A percentile compares a stretch with the other conserved stretches of the same genome.
phyloP scores from a whole-genome alignment of 2,113 vertebrate genomes.

The Pandion haliaetus region DNA sequence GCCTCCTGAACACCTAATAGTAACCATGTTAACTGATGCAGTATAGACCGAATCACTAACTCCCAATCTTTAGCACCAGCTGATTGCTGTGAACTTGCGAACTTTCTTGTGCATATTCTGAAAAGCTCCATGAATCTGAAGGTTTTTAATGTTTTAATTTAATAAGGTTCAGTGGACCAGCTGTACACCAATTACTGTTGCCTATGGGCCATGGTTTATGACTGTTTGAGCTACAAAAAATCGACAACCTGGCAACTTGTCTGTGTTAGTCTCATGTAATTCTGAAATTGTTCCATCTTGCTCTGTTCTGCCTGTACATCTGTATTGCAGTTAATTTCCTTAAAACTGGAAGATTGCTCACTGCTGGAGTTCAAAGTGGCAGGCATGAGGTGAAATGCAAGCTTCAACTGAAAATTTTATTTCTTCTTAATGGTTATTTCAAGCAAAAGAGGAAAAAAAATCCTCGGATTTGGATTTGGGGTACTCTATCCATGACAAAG shows the following conservation, averaged over 20 bases:
- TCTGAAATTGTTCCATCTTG: slow-evolving; percentile 30
- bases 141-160: slow-evolving; percentile 39
- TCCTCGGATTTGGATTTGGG: not conserved
- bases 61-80: not conserved
- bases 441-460: not conserved
- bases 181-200: slow-evolving; percentile 52
- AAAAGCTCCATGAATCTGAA: slow-evolving; percentile 13
- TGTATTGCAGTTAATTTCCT: slow-evolving; percentile 1
- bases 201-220: slow-evolving; percentile 41
- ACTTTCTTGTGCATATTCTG: slow-evolving; percentile 15
- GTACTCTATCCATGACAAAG: not conserved
- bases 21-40: not conserved
- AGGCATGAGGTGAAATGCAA: not conserved
- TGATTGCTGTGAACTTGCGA: not conserved
- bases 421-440: not conserved
- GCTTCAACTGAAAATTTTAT: not conserved
- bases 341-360: not conserved
- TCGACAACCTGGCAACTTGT: slow-evolving; percentile 30
- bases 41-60: not conserved
- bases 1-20: not conserved
- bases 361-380: not conserved
- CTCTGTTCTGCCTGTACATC: not conserved
- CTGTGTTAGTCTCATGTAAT: slow-evolving; percentile 20
- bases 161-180: slow-evolving; percentile 43
- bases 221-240: slow-evolving; percentile 26